phyloP scores from a whole-genome alignment of 2,888 invertebrate genomes.

The Leptura quadrifasciata region DNA sequence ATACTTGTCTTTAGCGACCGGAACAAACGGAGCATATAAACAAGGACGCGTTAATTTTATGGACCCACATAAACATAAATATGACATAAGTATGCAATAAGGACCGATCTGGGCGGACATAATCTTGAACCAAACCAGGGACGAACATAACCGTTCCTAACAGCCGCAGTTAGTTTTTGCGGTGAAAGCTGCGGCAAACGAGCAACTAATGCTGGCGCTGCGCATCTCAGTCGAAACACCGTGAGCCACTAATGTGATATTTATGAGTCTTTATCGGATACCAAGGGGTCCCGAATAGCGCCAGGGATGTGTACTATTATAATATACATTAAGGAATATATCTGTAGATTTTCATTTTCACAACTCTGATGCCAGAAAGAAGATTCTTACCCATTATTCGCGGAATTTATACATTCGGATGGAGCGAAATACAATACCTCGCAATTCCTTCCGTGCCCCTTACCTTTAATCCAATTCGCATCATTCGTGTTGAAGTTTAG shows the following conservation, averaged over 20 bases:
- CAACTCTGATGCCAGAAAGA: constrained; percentile 29
- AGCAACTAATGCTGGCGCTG: constrained; percentile 71
- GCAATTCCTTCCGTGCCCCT: constrained; percentile 3
- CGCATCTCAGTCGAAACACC: constrained; percentile 68
- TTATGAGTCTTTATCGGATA: constrained; percentile 72
- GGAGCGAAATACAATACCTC: constrained; percentile 24
- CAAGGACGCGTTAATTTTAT: constrained; percentile 36
- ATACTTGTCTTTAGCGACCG: not conserved
- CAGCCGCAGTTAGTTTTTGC: constrained; percentile 67
- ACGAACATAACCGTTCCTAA: constrained; percentile 63
- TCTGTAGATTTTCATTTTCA: constrained; percentile 48
- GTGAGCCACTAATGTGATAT: constrained; percentile 71
- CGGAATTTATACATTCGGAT: constrained; percentile 17
- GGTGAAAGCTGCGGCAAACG: constrained; percentile 70
- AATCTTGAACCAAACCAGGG: constrained; percentile 56
- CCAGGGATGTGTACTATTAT: constrained; percentile 64
- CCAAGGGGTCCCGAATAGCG: constrained; percentile 62
- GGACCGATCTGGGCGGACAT: constrained; percentile 56
- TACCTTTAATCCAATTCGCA: constrained; percentile 20
- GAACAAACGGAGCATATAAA: constrained; percentile 17
- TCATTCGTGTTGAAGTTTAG: constrained; percentile 1
- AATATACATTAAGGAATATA: constrained; percentile 65
- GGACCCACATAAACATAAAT: constrained; percentile 54
- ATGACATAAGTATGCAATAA: constrained; percentile 61
- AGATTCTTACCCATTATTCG: constrained; percentile 23